These are phyloP conservation scores for Hyppa rectilinea DNA, from an alignment of 2,888 invertebrate genomes.

Conservation along the genomic window DNA sequence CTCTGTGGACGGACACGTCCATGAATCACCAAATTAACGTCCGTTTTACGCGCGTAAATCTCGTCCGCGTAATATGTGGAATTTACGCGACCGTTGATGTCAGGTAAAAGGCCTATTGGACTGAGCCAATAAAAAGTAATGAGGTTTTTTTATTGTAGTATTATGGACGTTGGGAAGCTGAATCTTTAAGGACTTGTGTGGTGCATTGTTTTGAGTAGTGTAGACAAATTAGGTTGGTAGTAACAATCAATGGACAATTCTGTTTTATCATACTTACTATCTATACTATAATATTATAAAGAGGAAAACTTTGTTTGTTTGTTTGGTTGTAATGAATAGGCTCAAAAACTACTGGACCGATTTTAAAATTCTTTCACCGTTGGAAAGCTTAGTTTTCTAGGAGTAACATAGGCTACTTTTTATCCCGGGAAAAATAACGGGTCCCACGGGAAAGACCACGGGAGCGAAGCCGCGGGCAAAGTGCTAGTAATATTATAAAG, in stretches of 20 bases:
- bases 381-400: no score
- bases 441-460: no score
- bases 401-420: no score
- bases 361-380: no score
- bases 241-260: neutral
- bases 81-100: conserved; percentile 43
- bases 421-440: no score
- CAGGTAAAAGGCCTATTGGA: conserved; percentile 27
- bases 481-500: no score
- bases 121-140: conserved; percentile 45
- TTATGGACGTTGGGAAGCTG: conserved; percentile 7
- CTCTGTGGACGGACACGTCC: conserved; percentile 36
- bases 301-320: no score
- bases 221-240: neutral
- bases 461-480: no score
- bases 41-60: conserved; percentile 56
- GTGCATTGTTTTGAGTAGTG: neutral
- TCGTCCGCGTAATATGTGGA: conserved; percentile 45
- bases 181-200: neutral
- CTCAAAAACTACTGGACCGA: no score
- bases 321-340: no score
- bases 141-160: conserved; percentile 27
- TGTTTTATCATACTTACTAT: no score
- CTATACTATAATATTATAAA: no score
- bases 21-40: conserved; percentile 55